Conservation (phyloP, 2,797 vertebrate genomes). For the Geotrypetes seraphini region DNA sequence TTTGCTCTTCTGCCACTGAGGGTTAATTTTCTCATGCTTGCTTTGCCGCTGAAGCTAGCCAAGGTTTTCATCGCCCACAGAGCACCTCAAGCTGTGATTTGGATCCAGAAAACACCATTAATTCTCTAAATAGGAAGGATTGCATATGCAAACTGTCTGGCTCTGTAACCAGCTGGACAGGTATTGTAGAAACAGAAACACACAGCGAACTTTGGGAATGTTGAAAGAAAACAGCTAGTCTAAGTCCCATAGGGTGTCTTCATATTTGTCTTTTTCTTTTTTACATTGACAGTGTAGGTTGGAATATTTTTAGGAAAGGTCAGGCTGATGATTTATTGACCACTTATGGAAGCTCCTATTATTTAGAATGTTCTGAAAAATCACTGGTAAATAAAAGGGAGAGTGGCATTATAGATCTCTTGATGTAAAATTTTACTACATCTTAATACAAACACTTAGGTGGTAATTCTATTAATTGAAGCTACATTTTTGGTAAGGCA, state of each 20-base stretch:
- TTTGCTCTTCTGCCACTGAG: conserved; percentile 71
- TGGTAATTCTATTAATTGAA: too few species aligned
- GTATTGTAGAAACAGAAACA: conserved; percentile 55
- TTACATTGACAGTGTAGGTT: conserved; percentile 3
- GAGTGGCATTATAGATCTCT: too few species aligned
- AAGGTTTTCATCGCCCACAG: conserved; percentile 81
- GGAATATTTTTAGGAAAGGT: conserved; percentile 59
- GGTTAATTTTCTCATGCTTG: conserved; percentile 86
- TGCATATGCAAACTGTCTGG: conserved; percentile 86
- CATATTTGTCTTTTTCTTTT: conserved; percentile 33
- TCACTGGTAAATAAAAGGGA: conserved; percentile 38
- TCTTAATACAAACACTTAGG: too few species aligned
- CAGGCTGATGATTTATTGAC: conserved; percentile 66
- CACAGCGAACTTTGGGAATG: too few species aligned
- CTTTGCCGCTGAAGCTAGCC: conserved; percentile 70
- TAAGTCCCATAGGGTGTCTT: too few species aligned
- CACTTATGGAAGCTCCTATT: conserved; percentile 54
- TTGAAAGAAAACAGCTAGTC: too few species aligned
- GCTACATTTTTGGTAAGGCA: too few species aligned
- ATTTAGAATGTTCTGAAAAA: conserved; percentile 32
- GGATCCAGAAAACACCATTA: conserved; percentile 78
- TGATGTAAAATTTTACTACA: too few species aligned
- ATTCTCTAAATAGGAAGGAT: conserved; percentile 76
- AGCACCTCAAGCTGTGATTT: conserved; percentile 86
- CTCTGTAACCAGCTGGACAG: conserved; percentile 60